These are phyloP conservation scores for Mizuhopecten yessoensis DNA, from an alignment of 1,140 invertebrate species.

Conservation along the genomic window DNA sequence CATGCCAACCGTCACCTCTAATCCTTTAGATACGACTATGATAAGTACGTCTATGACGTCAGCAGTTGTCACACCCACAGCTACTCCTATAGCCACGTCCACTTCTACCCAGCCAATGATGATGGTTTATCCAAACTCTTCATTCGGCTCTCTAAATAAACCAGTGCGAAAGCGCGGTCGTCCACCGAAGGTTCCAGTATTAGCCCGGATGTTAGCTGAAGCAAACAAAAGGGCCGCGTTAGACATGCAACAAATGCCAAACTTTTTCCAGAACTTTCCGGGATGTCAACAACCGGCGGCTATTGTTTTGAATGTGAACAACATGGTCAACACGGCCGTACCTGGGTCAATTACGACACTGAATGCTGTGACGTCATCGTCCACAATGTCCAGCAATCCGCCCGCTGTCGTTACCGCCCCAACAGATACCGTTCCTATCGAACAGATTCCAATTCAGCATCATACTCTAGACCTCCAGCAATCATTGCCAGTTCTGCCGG, in stretches of 20 bases:
- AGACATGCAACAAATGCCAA: constrained; percentile 49
- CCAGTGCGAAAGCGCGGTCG: constrained; percentile 73
- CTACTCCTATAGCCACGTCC: constrained; percentile 34
- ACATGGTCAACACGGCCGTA: constrained; percentile 60
- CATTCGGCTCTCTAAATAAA: constrained; percentile 65
- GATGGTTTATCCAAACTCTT: constrained; percentile 75
- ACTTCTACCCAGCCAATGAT: constrained; percentile 69
- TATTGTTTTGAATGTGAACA: constrained; percentile 61
- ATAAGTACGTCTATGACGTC: neutral
- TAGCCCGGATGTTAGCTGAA: constrained; percentile 71
- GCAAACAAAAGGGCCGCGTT: constrained; percentile 53
- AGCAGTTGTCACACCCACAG: neutral
- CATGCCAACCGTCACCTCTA: neutral
- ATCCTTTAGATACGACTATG: neutral
- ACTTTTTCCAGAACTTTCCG: constrained; percentile 54
- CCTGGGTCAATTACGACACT: constrained; percentile 12
- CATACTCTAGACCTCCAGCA: neutral
- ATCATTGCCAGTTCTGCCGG: neutral
- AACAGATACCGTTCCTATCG: neutral
- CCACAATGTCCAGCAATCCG: neutral
- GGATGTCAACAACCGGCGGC: constrained; percentile 53
- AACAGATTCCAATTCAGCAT: neutral
- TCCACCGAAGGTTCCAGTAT: constrained; percentile 75
- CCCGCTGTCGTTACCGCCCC: constrained; percentile 1
- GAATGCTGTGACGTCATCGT: neutral